phyloP scores from a whole-genome alignment of 2,113 vertebrate species.

The Lutjanus erythropterus region DNA sequence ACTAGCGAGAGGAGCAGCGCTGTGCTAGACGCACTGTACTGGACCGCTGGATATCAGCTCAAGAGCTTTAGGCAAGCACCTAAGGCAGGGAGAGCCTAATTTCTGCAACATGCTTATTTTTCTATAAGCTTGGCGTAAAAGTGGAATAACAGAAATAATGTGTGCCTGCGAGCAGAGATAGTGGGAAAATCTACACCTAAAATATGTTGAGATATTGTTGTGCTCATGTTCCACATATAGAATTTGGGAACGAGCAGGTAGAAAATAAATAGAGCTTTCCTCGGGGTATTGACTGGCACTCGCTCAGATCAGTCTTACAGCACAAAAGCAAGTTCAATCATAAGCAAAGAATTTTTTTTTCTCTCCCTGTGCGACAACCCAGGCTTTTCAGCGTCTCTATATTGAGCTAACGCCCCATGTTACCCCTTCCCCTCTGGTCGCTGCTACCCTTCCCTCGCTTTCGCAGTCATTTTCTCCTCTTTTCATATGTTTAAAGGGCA shows the following conservation, averaged over 20 bases:
- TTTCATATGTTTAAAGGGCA: conserved; percentile 79
- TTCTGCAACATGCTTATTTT: conserved; percentile 43
- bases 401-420: conserved; percentile 61
- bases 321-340: conserved; percentile 78
- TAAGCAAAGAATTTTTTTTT: conserved; percentile 80
- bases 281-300: conserved; percentile 79
- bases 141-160: conserved; percentile 8
- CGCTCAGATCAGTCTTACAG: conserved; percentile 68
- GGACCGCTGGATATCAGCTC: conserved; percentile 83
- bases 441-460: conserved; percentile 47
- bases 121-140: conserved; percentile 59
- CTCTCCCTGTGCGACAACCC: conserved; percentile 69
- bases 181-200: conserved; percentile 31
- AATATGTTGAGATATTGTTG: conserved; percentile 48
- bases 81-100: conserved; percentile 43
- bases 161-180: conserved; percentile 22
- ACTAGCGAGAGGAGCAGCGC: conserved; percentile 63
- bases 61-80: conserved; percentile 76
- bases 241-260: conserved; percentile 54
- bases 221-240: conserved; percentile 38
- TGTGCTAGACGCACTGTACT: conserved; percentile 77
- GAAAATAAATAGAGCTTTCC: conserved; percentile 87
- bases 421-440: conserved; percentile 46
- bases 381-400: conserved; percentile 78
- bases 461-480: conserved; percentile 62